Evolutionary conservation across 2,113 vertebrate genomes (phyloP).

Genomic region (Phylloscopus trochiloides): DNA sequence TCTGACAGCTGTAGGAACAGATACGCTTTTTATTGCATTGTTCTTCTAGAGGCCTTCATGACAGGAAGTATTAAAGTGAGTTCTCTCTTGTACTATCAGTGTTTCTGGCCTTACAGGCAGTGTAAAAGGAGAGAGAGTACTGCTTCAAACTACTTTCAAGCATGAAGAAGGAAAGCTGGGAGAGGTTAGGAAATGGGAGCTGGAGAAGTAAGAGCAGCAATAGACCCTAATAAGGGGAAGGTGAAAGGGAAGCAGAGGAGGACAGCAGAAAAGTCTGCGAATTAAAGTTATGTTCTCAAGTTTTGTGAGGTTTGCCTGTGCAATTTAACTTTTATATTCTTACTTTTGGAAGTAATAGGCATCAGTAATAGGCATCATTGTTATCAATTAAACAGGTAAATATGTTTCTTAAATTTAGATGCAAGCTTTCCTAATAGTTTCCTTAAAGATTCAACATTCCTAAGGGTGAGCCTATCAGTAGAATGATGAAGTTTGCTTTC

Average conservation of each 20-base stretch:
- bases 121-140: background rate
- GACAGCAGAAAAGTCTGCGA: background rate
- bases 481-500: background rate
- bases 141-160: background rate
- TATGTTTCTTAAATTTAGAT: background rate
- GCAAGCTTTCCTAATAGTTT: background rate
- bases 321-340: background rate
- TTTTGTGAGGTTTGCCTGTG: background rate
- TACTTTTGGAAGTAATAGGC: background rate
- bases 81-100: background rate
- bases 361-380: background rate
- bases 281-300: background rate
- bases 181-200: background rate
- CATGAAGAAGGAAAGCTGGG: background rate
- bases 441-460: background rate
- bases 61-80: background rate
- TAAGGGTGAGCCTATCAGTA: background rate
- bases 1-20: background rate
- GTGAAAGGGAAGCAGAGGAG: background rate
- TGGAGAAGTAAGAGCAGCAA: background rate
- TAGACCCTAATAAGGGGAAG: background rate
- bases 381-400: background rate
- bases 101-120: background rate
- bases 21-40: background rate
- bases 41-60: background rate